phyloP scores from a whole-genome alignment of 2,888 invertebrate genomes.

The Myopa testacea region DNA sequence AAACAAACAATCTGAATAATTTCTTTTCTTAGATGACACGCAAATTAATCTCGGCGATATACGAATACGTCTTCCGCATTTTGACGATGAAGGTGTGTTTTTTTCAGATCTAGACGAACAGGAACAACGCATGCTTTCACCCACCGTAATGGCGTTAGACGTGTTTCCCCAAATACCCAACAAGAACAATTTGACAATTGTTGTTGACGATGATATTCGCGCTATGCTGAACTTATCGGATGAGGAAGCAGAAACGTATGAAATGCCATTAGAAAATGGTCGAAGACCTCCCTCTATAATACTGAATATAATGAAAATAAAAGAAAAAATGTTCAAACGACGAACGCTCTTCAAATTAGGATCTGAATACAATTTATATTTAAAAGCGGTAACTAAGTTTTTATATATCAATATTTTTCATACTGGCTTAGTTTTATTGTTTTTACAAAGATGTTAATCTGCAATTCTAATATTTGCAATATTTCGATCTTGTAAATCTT shows the following conservation, averaged over 20 bases:
- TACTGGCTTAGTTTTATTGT: background rate
- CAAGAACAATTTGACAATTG: slow-evolving; percentile 55
- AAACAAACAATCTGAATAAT: background rate
- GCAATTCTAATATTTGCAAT: no score
- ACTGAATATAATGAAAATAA: slow-evolving; percentile 55
- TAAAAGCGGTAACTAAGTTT: slow-evolving; percentile 54
- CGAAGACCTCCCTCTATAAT: slow-evolving; percentile 21
- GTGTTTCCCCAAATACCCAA: slow-evolving; percentile 55
- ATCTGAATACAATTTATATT: slow-evolving; percentile 56
- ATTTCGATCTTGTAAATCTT: no score
- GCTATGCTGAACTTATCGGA: slow-evolving; percentile 43
- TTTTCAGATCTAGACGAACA: slow-evolving; percentile 63
- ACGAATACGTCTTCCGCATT: slow-evolving; percentile 49
- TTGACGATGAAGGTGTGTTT: slow-evolving; percentile 64
- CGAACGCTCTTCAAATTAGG: slow-evolving; percentile 53
- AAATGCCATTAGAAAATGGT: slow-evolving; percentile 38
- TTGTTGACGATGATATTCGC: slow-evolving; percentile 55
- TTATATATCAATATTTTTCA: background rate
- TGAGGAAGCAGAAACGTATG: slow-evolving; percentile 40
- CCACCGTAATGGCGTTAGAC: slow-evolving; percentile 56
- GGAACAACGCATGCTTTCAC: slow-evolving; percentile 57
- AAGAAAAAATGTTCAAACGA: slow-evolving; percentile 49
- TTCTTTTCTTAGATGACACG: slow-evolving; percentile 20
- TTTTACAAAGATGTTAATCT: background rate
- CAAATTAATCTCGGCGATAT: slow-evolving; percentile 45